Percentiles rank a stretch among this genome's conserved stretches.
These are phyloP conservation scores for Pycnomerus fuliginosus DNA, from an alignment of 2,888 invertebrate species.

Conservation along the genomic window DNA sequence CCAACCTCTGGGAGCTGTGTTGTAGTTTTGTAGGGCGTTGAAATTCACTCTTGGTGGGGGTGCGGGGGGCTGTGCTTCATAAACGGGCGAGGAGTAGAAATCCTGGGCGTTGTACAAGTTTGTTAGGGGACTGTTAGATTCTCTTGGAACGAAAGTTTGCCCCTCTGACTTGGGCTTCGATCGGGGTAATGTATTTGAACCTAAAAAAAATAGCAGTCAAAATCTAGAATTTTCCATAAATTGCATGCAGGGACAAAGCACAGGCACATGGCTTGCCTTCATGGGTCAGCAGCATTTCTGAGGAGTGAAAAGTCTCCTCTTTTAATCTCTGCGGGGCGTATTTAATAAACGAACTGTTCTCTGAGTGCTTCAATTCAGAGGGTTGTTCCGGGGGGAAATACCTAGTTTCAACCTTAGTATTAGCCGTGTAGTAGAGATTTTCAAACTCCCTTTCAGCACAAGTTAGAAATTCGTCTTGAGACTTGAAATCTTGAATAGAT, in stretches of 20 bases:
- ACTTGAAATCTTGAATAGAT: constrained; percentile 5
- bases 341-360: constrained; percentile 49
- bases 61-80: constrained; percentile 23
- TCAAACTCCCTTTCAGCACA: constrained; percentile 46
- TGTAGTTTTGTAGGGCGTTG: constrained; percentile 63
- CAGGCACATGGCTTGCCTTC: constrained; percentile 31
- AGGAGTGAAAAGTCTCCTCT: too few relatives aligned
- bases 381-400: constrained; percentile 39
- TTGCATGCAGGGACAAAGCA: neutral
- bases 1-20: constrained; percentile 84
- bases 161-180: constrained; percentile 37
- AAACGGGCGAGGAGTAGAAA: constrained; percentile 1
- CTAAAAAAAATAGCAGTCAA: constrained; percentile 22
- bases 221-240: neutral
- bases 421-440: constrained; percentile 48
- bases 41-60: constrained; percentile 39
- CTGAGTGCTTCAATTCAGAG: constrained; percentile 36
- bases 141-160: constrained; percentile 45
- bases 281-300: constrained; percentile 13
- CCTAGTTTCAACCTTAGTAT: constrained; percentile 45
- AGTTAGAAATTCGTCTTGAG: constrained; percentile 30
- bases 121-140: constrained; percentile 37
- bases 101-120: constrained; percentile 32
- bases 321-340: constrained; percentile 40
- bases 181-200: constrained; percentile 41